A percentile compares a stretch with the other conserved stretches of the same genome.
These are phyloP conservation scores for Perccottus glenii DNA, from an alignment of 2,113 vertebrate species.

Conservation along the genomic window DNA sequence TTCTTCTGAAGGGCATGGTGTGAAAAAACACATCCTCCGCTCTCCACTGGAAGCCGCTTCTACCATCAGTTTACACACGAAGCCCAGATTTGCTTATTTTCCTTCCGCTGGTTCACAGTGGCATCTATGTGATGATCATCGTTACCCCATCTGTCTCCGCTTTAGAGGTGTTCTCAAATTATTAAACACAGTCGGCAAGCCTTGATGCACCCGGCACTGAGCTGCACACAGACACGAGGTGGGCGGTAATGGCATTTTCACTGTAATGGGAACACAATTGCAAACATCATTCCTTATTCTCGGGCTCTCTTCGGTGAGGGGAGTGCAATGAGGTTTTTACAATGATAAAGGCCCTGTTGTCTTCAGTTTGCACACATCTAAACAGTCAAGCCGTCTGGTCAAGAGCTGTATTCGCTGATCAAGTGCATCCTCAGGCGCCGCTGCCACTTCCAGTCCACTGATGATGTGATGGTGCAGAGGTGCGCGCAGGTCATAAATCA, in stretches of 20 bases:
- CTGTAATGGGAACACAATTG: constrained; percentile 51
- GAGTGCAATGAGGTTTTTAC: constrained; percentile 35
- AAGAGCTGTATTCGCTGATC: constrained; percentile 32
- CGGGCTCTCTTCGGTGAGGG: constrained; percentile 2
- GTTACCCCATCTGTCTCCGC: constrained; percentile 59
- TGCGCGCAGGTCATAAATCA: constrained; percentile 45
- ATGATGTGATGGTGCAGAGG: constrained; percentile 23
- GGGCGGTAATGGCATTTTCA: constrained; percentile 58
- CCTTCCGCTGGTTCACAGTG: constrained; percentile 33
- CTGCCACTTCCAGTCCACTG: constrained; percentile 33
- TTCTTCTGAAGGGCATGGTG: constrained; percentile 10
- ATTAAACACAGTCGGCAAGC: constrained; percentile 57
- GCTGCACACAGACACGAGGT: constrained; percentile 38
- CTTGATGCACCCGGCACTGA: constrained; percentile 51
- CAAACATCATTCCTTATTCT: constrained; percentile 39
- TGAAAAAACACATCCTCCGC: constrained; percentile 10
- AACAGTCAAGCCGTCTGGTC: constrained; percentile 40
- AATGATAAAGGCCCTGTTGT: constrained; percentile 51
- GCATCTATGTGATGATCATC: constrained; percentile 38
- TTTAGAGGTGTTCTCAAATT: constrained; percentile 54
- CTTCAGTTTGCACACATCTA: constrained; percentile 45
- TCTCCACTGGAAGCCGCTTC: constrained; percentile 11
- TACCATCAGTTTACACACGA: constrained; percentile 15
- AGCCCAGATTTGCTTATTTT: constrained; percentile 34
- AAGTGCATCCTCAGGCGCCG: constrained; percentile 31